Evolutionary conservation across 2,797 vertebrate genomes (phyloP).

Genomic region (Staurois parvus): DNA sequence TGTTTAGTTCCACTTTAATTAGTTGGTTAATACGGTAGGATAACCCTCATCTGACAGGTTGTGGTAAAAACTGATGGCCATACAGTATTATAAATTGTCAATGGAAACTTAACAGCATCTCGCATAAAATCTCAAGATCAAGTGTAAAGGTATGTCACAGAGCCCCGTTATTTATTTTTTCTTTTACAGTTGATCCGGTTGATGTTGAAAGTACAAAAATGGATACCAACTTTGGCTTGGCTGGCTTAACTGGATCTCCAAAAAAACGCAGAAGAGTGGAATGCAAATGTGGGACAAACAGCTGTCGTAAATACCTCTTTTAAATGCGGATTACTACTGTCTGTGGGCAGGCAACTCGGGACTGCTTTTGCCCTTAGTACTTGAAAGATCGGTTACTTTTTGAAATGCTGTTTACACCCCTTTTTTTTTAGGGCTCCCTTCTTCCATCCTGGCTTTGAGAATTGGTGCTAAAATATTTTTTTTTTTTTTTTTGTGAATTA

Average conservation of each 20-base stretch:
- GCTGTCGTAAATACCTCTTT: constrained; percentile 90
- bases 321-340: constrained; percentile 64
- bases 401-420: constrained; percentile 1
- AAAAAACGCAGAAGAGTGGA: constrained; percentile 85
- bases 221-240: constrained; percentile 88
- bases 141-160: not conserved
- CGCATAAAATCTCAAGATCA: no score
- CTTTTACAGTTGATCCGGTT: constrained; percentile 83
- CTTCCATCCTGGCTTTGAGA: not conserved
- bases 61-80: no score
- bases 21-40: no score
- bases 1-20: no score
- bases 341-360: not conserved
- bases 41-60: no score
- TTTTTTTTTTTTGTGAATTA: not conserved
- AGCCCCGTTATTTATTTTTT: not conserved
- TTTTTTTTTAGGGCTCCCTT: no score
- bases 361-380: constrained; percentile 8
- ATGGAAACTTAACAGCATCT: no score
- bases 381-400: constrained; percentile 34
- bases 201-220: constrained; percentile 90
- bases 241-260: constrained; percentile 80
- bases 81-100: no score
- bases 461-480: constrained; percentile 49
- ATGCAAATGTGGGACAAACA: constrained; percentile 87